phyloP scores from a whole-genome alignment of 1,140 invertebrate species.

The Metaphire vulgaris region DNA sequence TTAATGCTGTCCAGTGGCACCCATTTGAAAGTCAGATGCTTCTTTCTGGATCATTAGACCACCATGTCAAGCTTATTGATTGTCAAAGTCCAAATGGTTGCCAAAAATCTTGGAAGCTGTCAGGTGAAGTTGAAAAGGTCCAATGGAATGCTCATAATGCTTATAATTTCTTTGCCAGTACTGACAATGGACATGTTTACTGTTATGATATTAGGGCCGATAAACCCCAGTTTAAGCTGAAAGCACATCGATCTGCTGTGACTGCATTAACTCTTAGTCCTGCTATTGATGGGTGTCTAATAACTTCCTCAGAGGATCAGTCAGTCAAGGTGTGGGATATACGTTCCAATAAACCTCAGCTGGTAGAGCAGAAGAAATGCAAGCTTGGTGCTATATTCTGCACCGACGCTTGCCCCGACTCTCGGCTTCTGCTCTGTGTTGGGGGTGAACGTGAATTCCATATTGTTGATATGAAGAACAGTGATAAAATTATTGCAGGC shows the following conservation, averaged over 20 bases:
- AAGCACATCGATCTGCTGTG: constrained; percentile 42
- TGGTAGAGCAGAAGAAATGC: constrained; percentile 44
- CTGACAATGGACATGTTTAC: constrained; percentile 69
- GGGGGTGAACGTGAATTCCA: constrained; percentile 76
- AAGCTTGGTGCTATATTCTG: constrained; percentile 59
- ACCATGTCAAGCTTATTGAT: constrained; percentile 66
- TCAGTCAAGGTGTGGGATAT: constrained; percentile 73
- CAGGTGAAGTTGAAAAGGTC: constrained; percentile 79
- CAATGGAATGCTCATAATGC: constrained; percentile 72
- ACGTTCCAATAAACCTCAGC: constrained; percentile 44
- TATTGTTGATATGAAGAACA: constrained; percentile 66
- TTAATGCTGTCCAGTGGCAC: constrained; percentile 80
- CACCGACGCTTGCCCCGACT: constrained; percentile 68
- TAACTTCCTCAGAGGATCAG: constrained; percentile 68
- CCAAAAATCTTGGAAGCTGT: constrained; percentile 64
- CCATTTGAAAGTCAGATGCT: constrained; percentile 71
- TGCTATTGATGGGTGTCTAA: constrained; percentile 62
- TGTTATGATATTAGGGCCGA: constrained; percentile 46
- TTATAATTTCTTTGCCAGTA: constrained; percentile 66
- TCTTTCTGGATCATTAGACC: constrained; percentile 66
- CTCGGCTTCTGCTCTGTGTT: constrained; percentile 67
- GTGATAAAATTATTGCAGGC: constrained; percentile 37
- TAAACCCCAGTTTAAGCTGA: constrained; percentile 67
- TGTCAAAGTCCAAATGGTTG: constrained; percentile 62
- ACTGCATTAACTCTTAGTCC: constrained; percentile 60